Percentiles rank a stretch among this genome's conserved stretches.
These are phyloP conservation scores for Scaptomyza hsui DNA, from an alignment of 1,140 invertebrate species.

Conservation along the genomic window DNA sequence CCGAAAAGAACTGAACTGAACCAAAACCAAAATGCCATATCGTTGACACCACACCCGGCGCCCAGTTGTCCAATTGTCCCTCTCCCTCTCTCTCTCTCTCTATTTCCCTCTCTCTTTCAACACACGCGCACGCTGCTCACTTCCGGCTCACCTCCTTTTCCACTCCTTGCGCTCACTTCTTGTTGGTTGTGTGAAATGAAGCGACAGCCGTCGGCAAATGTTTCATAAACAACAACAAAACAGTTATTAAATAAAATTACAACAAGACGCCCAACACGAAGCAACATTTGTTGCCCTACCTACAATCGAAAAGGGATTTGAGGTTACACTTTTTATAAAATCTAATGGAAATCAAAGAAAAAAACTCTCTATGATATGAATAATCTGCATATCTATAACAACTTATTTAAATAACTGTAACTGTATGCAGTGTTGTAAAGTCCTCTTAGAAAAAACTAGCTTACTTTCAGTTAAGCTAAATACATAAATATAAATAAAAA, in stretches of 20 bases:
- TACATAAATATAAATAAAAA: too few species aligned
- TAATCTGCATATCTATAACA: too few species aligned
- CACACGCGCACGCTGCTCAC: slow-evolving; percentile 56
- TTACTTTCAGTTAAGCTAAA: too few species aligned
- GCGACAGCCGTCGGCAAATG: slow-evolving; percentile 77
- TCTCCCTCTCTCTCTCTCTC: not conserved
- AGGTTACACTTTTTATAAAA: too few species aligned
- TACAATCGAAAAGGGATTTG: not conserved
- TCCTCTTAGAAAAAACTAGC: too few species aligned
- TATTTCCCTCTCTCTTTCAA: slow-evolving; percentile 1
- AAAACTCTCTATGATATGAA: too few species aligned
- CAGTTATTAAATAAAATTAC: slow-evolving; percentile 76
- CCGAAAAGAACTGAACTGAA: slow-evolving; percentile 40
- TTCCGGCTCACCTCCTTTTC: slow-evolving; percentile 44
- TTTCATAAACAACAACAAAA: slow-evolving; percentile 79
- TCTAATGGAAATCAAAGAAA: not conserved
- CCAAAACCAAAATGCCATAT: slow-evolving; percentile 28
- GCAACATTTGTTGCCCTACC: slow-evolving; percentile 36
- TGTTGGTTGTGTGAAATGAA: slow-evolving; percentile 65
- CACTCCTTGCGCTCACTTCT: slow-evolving; percentile 8
- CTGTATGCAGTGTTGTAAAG: too few species aligned
- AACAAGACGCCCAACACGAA: slow-evolving; percentile 40
- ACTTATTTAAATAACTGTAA: too few species aligned
- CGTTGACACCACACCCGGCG: slow-evolving; percentile 68
- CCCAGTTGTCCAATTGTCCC: slow-evolving; percentile 44